A percentile compares a stretch with the other conserved stretches of the same genome.
phyloP scores from a whole-genome alignment of 2,113 vertebrate genomes.

The Marcusenius ussheri region DNA sequence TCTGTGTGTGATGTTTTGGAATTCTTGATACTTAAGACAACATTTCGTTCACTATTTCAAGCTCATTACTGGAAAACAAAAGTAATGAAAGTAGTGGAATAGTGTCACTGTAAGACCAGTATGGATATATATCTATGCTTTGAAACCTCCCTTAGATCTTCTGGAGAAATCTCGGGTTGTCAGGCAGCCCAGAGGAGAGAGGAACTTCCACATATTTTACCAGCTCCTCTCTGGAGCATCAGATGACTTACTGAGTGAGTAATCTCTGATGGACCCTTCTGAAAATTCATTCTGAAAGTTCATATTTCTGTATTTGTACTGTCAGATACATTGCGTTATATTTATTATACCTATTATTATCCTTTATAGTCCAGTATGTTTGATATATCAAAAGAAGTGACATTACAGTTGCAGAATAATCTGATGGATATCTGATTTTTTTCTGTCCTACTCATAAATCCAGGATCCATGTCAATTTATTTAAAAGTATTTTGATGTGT shows the following conservation, averaged over 20 bases:
- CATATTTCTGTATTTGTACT: neutral
- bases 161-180: conserved; percentile 94
- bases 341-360: neutral
- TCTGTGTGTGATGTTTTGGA: neutral
- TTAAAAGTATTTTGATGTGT: neutral
- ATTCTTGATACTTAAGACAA: neutral
- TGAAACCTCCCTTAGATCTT: conserved; percentile 65
- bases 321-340: neutral
- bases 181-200: conserved; percentile 92
- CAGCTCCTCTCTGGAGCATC: conserved; percentile 91
- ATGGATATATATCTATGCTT: neutral
- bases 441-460: neutral
- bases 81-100: neutral
- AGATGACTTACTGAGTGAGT: conserved; percentile 86
- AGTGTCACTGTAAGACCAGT: neutral
- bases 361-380: neutral
- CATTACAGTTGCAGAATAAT: neutral
- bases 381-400: neutral
- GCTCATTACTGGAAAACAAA: neutral
- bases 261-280: neutral
- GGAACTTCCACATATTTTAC: conserved; percentile 97
- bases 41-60: neutral
- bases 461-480: neutral
- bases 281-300: neutral
- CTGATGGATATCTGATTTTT: neutral